phyloP scores from a whole-genome alignment of 2,888 invertebrate genomes.

The Hemithea aestivaria region DNA sequence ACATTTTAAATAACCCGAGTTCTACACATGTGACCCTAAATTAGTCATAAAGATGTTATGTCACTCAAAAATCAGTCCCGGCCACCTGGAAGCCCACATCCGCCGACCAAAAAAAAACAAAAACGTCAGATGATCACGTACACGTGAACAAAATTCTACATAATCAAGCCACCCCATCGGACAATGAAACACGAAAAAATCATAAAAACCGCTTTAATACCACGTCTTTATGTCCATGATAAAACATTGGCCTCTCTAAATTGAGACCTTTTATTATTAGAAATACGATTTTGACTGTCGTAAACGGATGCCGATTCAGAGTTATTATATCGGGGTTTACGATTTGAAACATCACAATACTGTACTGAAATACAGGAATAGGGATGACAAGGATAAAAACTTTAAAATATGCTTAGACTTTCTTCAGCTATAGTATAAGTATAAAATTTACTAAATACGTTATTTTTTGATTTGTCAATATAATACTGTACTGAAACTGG shows the following conservation, averaged over 20 bases:
- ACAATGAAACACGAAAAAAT: slow-evolving; percentile 52
- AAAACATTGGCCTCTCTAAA: slow-evolving; percentile 70
- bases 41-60: no score
- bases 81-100: slow-evolving; percentile 8
- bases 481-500: no score
- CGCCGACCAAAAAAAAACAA: slow-evolving; percentile 14
- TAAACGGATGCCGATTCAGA: slow-evolving; percentile 60
- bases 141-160: slow-evolving; percentile 32
- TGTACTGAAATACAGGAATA: slow-evolving; percentile 30
- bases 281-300: slow-evolving; percentile 74
- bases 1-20: no score
- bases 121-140: slow-evolving; percentile 47
- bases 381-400: no score
- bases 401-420: no score
- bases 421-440: no score
- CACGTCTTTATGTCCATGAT: slow-evolving; percentile 61
- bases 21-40: no score
- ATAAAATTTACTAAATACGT: no score
- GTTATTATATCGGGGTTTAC: slow-evolving; percentile 68
- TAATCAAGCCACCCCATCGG: slow-evolving; percentile 47
- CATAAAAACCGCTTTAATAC: slow-evolving; percentile 47
- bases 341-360: slow-evolving; percentile 63
- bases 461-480: no score
- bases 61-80: slow-evolving; percentile 13
- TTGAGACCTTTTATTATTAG: slow-evolving; percentile 77